A percentile compares a stretch with the other conserved stretches of the same genome.
Evolutionary conservation across 2,797 vertebrate genomes (phyloP).

Genomic region (Gallinago stenura): DNA sequence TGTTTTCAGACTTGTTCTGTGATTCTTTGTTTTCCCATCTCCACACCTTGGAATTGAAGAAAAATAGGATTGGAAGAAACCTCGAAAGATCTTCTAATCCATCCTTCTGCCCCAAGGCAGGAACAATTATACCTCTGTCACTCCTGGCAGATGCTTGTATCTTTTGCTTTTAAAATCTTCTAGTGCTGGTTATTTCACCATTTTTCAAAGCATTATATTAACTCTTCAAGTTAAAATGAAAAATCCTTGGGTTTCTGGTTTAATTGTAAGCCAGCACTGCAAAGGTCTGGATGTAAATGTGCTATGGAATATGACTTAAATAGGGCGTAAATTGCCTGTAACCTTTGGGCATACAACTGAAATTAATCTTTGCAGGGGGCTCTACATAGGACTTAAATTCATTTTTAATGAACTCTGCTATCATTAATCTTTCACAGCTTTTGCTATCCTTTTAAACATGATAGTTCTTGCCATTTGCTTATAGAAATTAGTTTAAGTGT

Average conservation of each 20-base stretch:
- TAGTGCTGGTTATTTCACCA: neutral
- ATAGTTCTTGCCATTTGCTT: conserved; percentile 53
- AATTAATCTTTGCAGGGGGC: neutral
- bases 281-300: neutral
- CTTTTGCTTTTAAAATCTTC: neutral
- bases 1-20: neutral
- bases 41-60: neutral
- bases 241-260: neutral
- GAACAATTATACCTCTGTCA: neutral
- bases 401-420: conserved; percentile 38
- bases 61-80: neutral
- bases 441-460: conserved; percentile 42
- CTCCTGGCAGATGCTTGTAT: neutral
- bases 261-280: neutral
- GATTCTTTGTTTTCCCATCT: neutral
- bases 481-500: conserved; percentile 48
- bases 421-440: conserved; percentile 30
- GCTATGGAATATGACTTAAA: neutral
- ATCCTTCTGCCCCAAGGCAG: neutral
- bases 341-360: neutral
- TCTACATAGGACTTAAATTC: neutral
- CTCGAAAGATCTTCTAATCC: neutral
- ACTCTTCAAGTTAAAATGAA: neutral
- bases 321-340: neutral
- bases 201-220: neutral